Conservation (phyloP, 2,888 invertebrate genomes). For the Reticulitermes lucifugus region DNA sequence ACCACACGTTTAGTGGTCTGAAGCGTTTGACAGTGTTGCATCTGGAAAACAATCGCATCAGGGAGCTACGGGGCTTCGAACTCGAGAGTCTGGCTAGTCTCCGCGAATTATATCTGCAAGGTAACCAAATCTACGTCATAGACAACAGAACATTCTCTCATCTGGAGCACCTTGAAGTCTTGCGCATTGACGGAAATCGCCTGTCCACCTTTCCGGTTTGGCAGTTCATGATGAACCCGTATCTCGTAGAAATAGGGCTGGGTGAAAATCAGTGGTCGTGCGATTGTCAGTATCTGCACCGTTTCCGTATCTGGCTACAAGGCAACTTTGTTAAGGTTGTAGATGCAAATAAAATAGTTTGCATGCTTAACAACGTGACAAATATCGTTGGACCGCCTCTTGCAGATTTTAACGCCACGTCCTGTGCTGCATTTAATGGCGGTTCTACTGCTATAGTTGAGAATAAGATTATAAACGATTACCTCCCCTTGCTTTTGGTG, state of each 20-base stretch:
- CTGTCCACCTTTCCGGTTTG: conserved; percentile 86
- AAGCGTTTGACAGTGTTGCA: conserved; percentile 83
- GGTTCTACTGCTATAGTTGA: conserved; percentile 74
- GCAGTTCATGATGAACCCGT: conserved; percentile 86
- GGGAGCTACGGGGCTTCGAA: conserved; percentile 84
- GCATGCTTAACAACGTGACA: conserved; percentile 79
- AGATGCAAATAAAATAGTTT: conserved; percentile 81
- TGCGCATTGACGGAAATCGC: conserved; percentile 87
- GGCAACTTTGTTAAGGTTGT: conserved; percentile 83
- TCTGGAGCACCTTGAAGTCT: conserved; percentile 84
- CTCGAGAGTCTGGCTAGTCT: conserved; percentile 84
- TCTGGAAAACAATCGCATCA: conserved; percentile 88
- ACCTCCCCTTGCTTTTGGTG: conserved; percentile 81
- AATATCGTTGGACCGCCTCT: conserved; percentile 77
- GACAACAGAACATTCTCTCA: conserved; percentile 87
- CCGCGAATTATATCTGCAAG: conserved; percentile 87
- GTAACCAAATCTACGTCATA: conserved; percentile 84
- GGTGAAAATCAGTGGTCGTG: conserved; percentile 92
- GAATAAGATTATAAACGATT: conserved; percentile 83
- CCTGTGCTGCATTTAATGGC: conserved; percentile 79
- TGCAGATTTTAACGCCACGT: conserved; percentile 82
- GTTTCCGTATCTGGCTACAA: conserved; percentile 83
- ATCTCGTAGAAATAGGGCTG: conserved; percentile 87
- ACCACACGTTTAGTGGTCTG: conserved; percentile 91
- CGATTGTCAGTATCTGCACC: conserved; percentile 85